phyloP scores from a whole-genome alignment of 2,888 invertebrate species.

The Macrosoma leucophasiata region DNA sequence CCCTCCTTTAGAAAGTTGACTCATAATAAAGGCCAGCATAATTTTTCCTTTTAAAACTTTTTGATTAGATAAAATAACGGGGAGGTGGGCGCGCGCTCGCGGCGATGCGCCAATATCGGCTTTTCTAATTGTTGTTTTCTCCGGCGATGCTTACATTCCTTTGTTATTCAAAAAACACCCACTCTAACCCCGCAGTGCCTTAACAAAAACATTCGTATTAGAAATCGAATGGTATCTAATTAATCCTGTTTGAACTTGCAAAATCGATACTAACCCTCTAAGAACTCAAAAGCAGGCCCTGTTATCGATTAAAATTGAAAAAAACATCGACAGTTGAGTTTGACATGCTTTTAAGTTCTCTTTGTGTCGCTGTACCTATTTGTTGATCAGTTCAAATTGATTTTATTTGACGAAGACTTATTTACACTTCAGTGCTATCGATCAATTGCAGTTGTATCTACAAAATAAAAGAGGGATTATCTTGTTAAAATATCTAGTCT shows the following conservation, averaged over 20 bases:
- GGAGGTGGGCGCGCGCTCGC: slow-evolving; percentile 61
- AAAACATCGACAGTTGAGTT: slow-evolving; percentile 56
- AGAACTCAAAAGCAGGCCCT: slow-evolving; percentile 33
- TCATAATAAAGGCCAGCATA: slow-evolving; percentile 75
- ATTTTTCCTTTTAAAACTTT: slow-evolving; percentile 77
- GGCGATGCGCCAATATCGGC: slow-evolving; percentile 67
- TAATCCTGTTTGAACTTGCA: slow-evolving; percentile 51
- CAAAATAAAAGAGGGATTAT: too few species aligned
- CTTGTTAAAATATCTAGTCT: too few species aligned
- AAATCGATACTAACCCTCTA: slow-evolving; percentile 34
- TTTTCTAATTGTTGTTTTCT: slow-evolving; percentile 73
- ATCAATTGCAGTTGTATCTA: too few species aligned
- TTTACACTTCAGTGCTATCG: slow-evolving; percentile 1
- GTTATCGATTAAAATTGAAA: slow-evolving; percentile 64
- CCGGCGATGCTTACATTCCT: slow-evolving; percentile 59
- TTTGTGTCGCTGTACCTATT: slow-evolving; percentile 34
- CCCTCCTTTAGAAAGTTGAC: slow-evolving; percentile 72
- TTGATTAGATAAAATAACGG: slow-evolving; percentile 77
- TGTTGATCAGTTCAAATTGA: slow-evolving; percentile 38
- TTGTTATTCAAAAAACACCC: slow-evolving; percentile 51
- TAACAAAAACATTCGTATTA: too few species aligned
- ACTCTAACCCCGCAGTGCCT: too few species aligned
- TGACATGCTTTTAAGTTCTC: slow-evolving; percentile 48
- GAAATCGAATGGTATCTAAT: slow-evolving; percentile 23
- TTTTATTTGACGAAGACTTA: slow-evolving; percentile 7